phyloP scores from a whole-genome alignment of 2,113 vertebrate genomes.

The Bolborhynchus lineola region DNA sequence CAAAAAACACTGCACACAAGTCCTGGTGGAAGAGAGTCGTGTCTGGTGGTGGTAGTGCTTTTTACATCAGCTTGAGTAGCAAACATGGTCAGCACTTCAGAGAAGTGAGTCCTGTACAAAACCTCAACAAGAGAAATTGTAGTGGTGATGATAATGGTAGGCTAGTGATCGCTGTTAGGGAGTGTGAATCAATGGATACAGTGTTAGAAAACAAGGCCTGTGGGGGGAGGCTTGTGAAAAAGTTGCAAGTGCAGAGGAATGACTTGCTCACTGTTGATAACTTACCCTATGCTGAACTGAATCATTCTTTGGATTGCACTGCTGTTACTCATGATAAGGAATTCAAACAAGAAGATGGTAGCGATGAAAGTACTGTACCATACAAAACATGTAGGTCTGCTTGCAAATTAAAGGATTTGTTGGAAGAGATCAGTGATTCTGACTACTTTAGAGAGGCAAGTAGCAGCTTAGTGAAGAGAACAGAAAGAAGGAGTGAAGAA shows the following conservation, averaged over 20 bases:
- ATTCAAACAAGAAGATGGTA: not conserved
- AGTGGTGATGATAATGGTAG: not conserved
- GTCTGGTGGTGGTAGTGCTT: constrained; percentile 26
- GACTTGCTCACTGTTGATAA: not conserved
- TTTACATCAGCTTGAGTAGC: constrained; percentile 63
- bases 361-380: not conserved
- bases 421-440: constrained; percentile 75
- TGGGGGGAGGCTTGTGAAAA: not conserved
- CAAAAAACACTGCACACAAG: not conserved
- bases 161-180: constrained; percentile 1
- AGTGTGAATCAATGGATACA: not conserved
- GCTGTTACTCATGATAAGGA: not conserved
- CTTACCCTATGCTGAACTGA: not conserved
- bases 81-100: not conserved
- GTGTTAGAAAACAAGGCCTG: not conserved
- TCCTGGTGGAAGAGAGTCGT: constrained; percentile 74
- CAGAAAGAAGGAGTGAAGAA: constrained; percentile 29
- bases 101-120: constrained; percentile 31
- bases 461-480: not conserved
- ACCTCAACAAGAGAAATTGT: not conserved
- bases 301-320: constrained; percentile 4
- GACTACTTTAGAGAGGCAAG: constrained; percentile 64
- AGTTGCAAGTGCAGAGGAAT: constrained; percentile 1
- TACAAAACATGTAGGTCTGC: not conserved
- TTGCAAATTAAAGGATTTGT: constrained; percentile 60